phyloP scores from a whole-genome alignment of 1,140 invertebrate species.

The Pentalonia nigronervosa region DNA sequence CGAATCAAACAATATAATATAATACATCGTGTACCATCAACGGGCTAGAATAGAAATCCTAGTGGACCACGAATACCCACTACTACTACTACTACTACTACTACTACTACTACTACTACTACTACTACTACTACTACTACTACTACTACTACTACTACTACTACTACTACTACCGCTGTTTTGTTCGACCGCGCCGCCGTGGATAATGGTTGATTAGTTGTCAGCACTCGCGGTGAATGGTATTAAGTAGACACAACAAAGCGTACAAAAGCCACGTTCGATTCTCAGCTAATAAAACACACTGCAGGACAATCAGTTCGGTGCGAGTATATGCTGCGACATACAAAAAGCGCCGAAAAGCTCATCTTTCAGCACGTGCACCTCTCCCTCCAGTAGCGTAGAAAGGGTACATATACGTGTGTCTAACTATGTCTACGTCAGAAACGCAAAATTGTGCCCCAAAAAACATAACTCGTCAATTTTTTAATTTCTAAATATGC shows the following conservation, averaged over 20 bases:
- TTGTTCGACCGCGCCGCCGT: background rate
- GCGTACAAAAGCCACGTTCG: background rate
- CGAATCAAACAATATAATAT: background rate
- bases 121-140: too few relatives aligned
- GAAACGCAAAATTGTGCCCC: too few relatives aligned
- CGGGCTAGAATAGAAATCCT: background rate
- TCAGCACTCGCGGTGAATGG: background rate
- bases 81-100: background rate
- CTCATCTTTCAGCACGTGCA: background rate
- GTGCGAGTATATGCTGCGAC: background rate
- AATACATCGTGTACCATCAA: background rate
- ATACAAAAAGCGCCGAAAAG: background rate
- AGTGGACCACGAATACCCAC: background rate
- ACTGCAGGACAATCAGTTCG: background rate
- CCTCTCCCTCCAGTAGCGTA: background rate
- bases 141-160: too few relatives aligned
- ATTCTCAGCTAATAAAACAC: background rate
- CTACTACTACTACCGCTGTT: background rate
- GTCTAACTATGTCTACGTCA: too few relatives aligned
- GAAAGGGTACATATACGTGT: too few relatives aligned
- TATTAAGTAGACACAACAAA: slow-evolving; percentile 17
- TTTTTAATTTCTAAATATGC: too few relatives aligned
- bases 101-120: too few relatives aligned
- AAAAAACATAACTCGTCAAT: too few relatives aligned
- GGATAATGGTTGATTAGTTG: slow-evolving; percentile 4